Base-by-base conservation (phyloP, 2,113 vertebrate genomes). In the Aix galericulata region DNA sequence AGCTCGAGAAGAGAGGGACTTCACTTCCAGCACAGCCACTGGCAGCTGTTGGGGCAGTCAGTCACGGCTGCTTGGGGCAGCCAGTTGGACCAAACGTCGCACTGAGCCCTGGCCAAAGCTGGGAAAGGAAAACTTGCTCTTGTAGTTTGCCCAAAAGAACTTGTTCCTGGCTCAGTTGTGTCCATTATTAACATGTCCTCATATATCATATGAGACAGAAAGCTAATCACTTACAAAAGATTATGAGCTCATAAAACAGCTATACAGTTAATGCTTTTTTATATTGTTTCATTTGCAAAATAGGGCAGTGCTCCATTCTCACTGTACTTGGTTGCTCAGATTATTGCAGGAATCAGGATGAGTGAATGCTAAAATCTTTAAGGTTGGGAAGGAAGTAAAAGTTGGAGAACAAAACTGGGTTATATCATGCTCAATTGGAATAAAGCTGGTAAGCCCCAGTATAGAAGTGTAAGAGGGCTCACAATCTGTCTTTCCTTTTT, bases 91-190 rank as follows among this genome's bases (percentile, higher is more conserved):
- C 0, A 2, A 81, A 0, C 14, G 17, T 62, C 59, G 36, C 63
- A 15, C 10, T 1, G 2, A 86, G 76, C 80, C 27, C 53, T 31
- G 80, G 94, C 80, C 91, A 94, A 59, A 21, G 73, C 55, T 58
- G 80, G 60, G 36, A 31, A 71, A 7, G 48, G 58, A 91, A 68
- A 68, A 56, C 42, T 91, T 9, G 40, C 68, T 76, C 12, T 77
- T 91, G 40, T 81, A 73, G 55, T 44, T 81, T 66, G 11, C 89
- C 93, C 91, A 52, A 82, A 89, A 93, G 31, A 69, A 44, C 58
- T 82, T 48, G 58, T 82, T 95, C 71, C 78, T 95, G 90, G 87
- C 95, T 88, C 48, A 9, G 79, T 56, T 64, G 26, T 29, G 66
- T 38, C 87, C 3, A 5, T 64, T 83, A 63, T 14, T 73, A 72